A percentile compares a stretch with the other conserved stretches of the same genome.
phyloP scores from a whole-genome alignment of 2,113 vertebrate species.

The Petaurus breviceps region DNA sequence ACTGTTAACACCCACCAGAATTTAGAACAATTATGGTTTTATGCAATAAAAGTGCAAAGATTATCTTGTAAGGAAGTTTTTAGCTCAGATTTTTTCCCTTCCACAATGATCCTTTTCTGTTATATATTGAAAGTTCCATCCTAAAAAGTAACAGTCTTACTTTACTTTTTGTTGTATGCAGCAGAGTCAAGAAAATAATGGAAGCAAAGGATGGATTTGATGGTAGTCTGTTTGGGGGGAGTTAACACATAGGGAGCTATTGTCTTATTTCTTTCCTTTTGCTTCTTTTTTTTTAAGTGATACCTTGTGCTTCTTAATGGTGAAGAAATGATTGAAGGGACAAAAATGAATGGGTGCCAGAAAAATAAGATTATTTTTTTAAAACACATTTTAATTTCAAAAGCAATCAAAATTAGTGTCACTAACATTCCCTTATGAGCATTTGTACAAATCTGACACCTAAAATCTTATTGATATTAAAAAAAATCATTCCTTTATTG shows the following conservation, averaged over 20 bases:
- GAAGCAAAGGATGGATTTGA: conserved; percentile 14
- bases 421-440: not conserved
- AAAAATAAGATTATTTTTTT: conserved; percentile 28
- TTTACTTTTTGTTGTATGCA: conserved; percentile 13
- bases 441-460: not conserved
- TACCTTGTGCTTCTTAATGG: not conserved
- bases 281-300: not conserved
- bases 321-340: not conserved
- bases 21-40: not conserved
- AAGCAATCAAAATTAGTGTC: not conserved
- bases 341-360: not conserved
- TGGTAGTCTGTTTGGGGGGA: conserved; percentile 22
- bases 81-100: conserved; percentile 13
- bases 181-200: conserved; percentile 24
- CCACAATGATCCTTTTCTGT: conserved; percentile 2
- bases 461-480: not conserved
- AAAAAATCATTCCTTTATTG: conserved; percentile 31
- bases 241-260: not conserved
- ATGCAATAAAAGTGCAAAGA: not conserved
- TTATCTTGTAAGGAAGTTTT: not conserved
- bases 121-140: conserved; percentile 21
- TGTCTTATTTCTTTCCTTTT: not conserved
- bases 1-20: not conserved
- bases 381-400: not conserved
- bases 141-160: conserved; percentile 16